phyloP scores from a whole-genome alignment of 2,888 invertebrate species.

The Leptinotarsa tumamoca region DNA sequence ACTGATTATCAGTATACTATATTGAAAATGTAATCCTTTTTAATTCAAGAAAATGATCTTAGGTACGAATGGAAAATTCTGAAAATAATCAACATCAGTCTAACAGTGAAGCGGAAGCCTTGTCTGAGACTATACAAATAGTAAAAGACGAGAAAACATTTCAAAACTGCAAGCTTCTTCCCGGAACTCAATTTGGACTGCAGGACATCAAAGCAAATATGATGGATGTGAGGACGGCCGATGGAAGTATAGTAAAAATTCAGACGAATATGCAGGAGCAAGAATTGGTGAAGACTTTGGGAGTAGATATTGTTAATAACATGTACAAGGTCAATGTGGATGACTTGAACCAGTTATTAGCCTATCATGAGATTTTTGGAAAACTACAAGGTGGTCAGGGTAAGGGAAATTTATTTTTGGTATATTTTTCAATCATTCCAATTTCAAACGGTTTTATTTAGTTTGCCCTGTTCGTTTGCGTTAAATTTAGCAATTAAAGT shows the following conservation, averaged over 20 bases:
- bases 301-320: slow-evolving; percentile 81
- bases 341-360: slow-evolving; percentile 84
- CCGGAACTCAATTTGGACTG: slow-evolving; percentile 61
- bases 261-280: slow-evolving; percentile 74
- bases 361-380: slow-evolving; percentile 88
- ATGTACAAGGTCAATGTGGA: slow-evolving; percentile 84
- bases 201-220: slow-evolving; percentile 67
- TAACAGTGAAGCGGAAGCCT: slow-evolving; percentile 52
- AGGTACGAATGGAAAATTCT: slow-evolving; percentile 62
- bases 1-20: too few species aligned
- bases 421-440: background rate
- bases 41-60: slow-evolving; percentile 16
- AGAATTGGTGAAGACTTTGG: slow-evolving; percentile 72
- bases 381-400: slow-evolving; percentile 71
- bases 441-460: background rate
- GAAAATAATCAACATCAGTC: slow-evolving; percentile 58
- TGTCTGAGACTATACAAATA: slow-evolving; percentile 61
- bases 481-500: too few species aligned
- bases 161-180: slow-evolving; percentile 68
- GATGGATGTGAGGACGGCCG: slow-evolving; percentile 75
- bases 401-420: slow-evolving; percentile 25
- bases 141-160: slow-evolving; percentile 73
- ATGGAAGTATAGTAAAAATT: slow-evolving; percentile 81
- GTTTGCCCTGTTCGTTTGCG: too few species aligned
- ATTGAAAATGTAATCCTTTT: background rate